Base-by-base conservation (phyloP, 1,140 invertebrate genomes). In the Polypedilum vanderplanki region DNA sequence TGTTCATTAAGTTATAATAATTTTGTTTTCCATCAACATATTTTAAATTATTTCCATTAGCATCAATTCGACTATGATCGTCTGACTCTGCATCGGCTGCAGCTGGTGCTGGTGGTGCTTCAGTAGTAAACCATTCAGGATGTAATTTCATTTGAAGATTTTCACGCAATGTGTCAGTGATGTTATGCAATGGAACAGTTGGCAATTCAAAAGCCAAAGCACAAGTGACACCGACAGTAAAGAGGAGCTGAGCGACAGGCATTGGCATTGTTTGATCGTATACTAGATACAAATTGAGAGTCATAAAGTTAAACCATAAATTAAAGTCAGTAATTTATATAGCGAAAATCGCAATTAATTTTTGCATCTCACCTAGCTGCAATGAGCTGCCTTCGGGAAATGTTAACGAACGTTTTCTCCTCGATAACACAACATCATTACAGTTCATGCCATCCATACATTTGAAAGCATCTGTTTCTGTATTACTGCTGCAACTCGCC, bases 381-480 rank as follows among this genome's bases (percentile, higher is more conserved):
- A 92, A 87, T 75, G 90, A 91, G 77, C 90, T 91, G 74, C 91
- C 91, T 83, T 91, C 90, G 1, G 91, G 90, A 83, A 92, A 93
- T 76, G 91, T 85, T 70, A 93, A 84, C 84, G 92, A 92, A 76
- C 91, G 85, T 79, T 88, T 90, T 77, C 85, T 86, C 75, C 91
- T 85, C 1, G 88, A 88, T 75, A 89, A 82, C 76, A 86, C 77
- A 20, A 18, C n/a, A 7, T 33, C 70, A 41, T n/a, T n/a, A 74
- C 40, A 40, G 41, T 41, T 9, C 9, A 40, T 73, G 0, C 22
- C 7, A 73, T 73, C 10, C 24, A 33, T 33, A 33, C 5, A 74
- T 74, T 17, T 74, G 10, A 40, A n/a, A 17, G n/a, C 41, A 18
- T 10, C 17, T 74, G 15, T 17, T 41, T 18, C 7, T n/a, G n/a